Percentiles rank a stretch among this genome's conserved stretches.
These are phyloP conservation scores for Drosophila histrio DNA, from an alignment of 2,888 invertebrate species.

Conservation along the genomic window DNA sequence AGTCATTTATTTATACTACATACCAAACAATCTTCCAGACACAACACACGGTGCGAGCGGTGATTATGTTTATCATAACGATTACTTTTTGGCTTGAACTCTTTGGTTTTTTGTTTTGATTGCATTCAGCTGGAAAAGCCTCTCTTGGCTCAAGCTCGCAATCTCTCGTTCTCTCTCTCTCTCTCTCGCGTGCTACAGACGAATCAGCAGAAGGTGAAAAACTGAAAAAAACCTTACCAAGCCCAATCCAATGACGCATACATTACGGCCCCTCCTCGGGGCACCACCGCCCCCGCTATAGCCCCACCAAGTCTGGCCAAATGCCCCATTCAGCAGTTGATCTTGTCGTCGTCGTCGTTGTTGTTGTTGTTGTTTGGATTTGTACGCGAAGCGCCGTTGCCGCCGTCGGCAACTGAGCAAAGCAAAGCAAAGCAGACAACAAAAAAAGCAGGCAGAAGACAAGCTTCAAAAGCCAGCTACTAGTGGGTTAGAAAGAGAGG, in stretches of 20 bases:
- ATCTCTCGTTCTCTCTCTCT: constrained; percentile 7
- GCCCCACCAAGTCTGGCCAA: constrained; percentile 42
- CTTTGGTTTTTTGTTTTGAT: constrained; percentile 67
- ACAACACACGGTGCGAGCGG: constrained; percentile 4
- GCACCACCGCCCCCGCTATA: constrained; percentile 1
- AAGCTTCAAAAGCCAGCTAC: constrained; percentile 23
- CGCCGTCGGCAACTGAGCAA: constrained; percentile 63
- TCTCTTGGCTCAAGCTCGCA: constrained; percentile 28
- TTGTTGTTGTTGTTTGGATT: constrained; percentile 47
- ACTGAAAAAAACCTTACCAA: constrained; percentile 38
- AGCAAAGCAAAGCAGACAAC: constrained; percentile 36
- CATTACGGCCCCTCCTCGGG: constrained; percentile 26
- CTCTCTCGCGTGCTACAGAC: constrained; percentile 17
- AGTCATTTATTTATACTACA: constrained; percentile 17
- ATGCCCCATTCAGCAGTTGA: constrained; percentile 65
- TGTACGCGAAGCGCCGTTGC: constrained; percentile 75
- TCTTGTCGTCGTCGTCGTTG: constrained; percentile 14
- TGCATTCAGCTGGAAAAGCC: constrained; percentile 57
- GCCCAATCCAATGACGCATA: constrained; percentile 73
- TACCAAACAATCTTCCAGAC: constrained; percentile 31
- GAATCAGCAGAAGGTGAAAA: constrained; percentile 26
- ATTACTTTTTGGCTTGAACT: constrained; percentile 44
- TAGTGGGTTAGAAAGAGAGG: not conserved
- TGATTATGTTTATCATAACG: constrained; percentile 70
- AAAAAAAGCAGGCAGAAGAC: constrained; percentile 30